Percentiles rank a stretch among this genome's conserved stretches.
Evolutionary conservation across 2,113 vertebrate species (phyloP).

Genomic region (Peromyscus leucopus): DNA sequence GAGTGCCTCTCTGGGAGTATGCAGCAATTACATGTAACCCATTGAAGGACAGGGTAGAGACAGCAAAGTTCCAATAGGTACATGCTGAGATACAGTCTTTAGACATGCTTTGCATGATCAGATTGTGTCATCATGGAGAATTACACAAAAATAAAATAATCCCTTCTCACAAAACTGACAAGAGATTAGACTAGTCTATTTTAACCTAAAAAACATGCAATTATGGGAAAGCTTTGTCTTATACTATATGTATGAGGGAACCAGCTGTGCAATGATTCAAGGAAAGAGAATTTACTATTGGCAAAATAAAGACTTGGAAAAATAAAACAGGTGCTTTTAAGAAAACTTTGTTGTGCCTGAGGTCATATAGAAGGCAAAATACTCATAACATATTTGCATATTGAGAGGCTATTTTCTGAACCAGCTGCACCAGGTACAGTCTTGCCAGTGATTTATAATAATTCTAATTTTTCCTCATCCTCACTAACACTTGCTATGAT

Average conservation of each 20-base stretch:
- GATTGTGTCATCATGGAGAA: background rate
- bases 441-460: background rate
- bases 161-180: background rate
- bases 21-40: background rate
- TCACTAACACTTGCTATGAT: background rate
- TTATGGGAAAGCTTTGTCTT: slow-evolving; percentile 32
- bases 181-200: background rate
- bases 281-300: background rate
- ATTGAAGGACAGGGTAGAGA: background rate
- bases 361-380: background rate
- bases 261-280: background rate
- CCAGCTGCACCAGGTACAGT: background rate
- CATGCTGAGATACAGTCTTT: background rate
- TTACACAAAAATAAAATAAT: background rate
- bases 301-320: slow-evolving; percentile 24
- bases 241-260: slow-evolving; percentile 13
- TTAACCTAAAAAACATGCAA: background rate
- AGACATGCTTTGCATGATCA: background rate
- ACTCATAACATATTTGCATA: background rate
- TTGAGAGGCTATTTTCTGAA: background rate
- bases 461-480: background rate
- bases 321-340: background rate
- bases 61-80: background rate
- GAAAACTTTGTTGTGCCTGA: background rate
- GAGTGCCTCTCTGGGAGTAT: background rate